Conservation (phyloP, 2,797 vertebrate genomes). For the Characodon lateralis region DNA sequence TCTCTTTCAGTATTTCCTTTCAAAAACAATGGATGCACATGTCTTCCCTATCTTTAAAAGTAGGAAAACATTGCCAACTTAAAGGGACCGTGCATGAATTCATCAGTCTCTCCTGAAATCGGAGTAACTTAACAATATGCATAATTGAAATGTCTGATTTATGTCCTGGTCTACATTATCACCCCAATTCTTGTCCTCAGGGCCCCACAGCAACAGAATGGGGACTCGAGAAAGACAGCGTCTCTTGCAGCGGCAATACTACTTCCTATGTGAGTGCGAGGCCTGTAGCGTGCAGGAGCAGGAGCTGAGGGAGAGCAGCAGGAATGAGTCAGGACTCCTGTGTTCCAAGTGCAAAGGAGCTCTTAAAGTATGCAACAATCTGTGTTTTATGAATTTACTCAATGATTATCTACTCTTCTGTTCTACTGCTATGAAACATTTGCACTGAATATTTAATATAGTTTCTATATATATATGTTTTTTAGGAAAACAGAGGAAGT, state of each 20-base stretch:
- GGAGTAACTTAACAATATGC: neutral
- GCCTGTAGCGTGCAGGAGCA: slow-evolving; percentile 77
- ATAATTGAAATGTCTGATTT: neutral
- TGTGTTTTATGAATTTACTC: neutral
- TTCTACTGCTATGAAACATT: neutral
- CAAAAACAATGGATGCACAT: neutral
- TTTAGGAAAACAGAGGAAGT: slow-evolving; percentile 13
- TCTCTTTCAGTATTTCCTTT: neutral
- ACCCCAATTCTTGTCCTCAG: slow-evolving; percentile 47
- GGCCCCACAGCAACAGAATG: slow-evolving; percentile 88
- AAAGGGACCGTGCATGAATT: neutral
- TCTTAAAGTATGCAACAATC: slow-evolving; percentile 78
- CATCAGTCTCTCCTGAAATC: neutral
- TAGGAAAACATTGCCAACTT: neutral
- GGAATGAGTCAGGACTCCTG: slow-evolving; percentile 68
- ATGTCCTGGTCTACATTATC: neutral
- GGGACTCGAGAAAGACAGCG: slow-evolving; percentile 78
- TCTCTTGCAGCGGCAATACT: slow-evolving; percentile 89
- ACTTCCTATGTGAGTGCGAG: slow-evolving; percentile 87
- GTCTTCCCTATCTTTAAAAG: neutral
- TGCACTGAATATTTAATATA: neutral
- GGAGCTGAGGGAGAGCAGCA: neutral
- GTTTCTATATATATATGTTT: neutral
- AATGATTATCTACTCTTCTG: neutral
- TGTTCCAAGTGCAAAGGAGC: slow-evolving; percentile 81